Percentiles rank a stretch among this genome's conserved stretches.
Conservation (phyloP, 2,797 vertebrate species). For the Neoniphon sammara region DNA sequence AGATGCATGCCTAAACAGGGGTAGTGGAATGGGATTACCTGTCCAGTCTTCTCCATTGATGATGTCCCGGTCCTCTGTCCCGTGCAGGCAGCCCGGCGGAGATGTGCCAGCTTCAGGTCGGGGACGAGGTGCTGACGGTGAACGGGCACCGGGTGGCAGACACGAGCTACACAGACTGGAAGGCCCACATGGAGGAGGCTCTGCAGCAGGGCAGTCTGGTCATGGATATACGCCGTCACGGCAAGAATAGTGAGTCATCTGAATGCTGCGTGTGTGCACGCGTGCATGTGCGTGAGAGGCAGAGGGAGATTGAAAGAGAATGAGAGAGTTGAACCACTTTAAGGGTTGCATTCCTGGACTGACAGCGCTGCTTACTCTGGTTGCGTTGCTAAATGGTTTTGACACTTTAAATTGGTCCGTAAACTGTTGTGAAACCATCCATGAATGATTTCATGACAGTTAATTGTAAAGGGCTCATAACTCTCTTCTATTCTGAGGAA, state of each 20-base stretch:
- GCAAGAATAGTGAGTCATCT: conserved; percentile 89
- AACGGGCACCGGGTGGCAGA: conserved; percentile 87
- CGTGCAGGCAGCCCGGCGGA: conserved; percentile 89
- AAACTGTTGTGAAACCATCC: conserved; percentile 75
- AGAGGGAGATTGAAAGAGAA: conserved; percentile 20
- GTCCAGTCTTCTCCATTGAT: neutral
- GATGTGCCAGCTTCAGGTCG: conserved; percentile 88
- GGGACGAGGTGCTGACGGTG: conserved; percentile 92
- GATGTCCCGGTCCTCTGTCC: neutral
- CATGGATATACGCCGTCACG: conserved; percentile 93
- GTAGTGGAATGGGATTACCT: neutral
- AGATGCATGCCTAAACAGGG: neutral
- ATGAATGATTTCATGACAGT: conserved; percentile 73
- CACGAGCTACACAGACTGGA: conserved; percentile 91
- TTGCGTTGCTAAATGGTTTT: conserved; percentile 71
- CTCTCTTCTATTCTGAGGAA: conserved; percentile 24
- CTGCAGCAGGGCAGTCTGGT: conserved; percentile 90
- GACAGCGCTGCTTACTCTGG: conserved; percentile 61
- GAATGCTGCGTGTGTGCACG: neutral
- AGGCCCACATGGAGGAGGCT: conserved; percentile 85
- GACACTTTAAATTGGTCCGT: conserved; percentile 76
- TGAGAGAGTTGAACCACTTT: conserved; percentile 37
- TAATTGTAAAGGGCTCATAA: conserved; percentile 44
- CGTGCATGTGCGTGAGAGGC: neutral
- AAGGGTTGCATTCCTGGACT: conserved; percentile 61